A percentile compares a stretch with the other conserved stretches of the same genome.
Evolutionary conservation across 2,113 vertebrate species (phyloP).

Genomic region (Romanogobio albipinnatus): DNA sequence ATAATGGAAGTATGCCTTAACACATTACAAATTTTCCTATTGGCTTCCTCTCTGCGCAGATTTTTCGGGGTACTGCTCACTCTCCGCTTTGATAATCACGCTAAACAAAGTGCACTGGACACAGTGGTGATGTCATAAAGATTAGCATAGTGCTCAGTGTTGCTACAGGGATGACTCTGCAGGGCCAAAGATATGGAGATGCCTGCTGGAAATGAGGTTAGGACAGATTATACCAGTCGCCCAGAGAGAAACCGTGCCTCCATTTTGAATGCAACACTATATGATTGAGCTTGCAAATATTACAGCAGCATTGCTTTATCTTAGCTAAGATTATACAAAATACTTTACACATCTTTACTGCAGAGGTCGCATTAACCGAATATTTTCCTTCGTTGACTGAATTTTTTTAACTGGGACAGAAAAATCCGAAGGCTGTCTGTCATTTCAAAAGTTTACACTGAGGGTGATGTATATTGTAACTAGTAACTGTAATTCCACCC

Average conservation of each 20-base stretch:
- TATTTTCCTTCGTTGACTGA: no score
- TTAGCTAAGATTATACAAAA: background rate
- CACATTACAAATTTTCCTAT: slow-evolving; percentile 74
- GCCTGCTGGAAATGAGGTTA: slow-evolving; percentile 53
- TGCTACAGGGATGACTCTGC: slow-evolving; percentile 59
- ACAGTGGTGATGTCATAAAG: slow-evolving; percentile 75
- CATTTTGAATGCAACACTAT: background rate
- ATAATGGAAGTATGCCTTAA: slow-evolving; percentile 69
- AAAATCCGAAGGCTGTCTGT: no score
- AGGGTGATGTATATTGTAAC: no score
- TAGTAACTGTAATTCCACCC: no score
- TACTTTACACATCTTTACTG: background rate
- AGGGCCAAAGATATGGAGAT: slow-evolving; percentile 49
- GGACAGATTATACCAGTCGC: slow-evolving; percentile 22
- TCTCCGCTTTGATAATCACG: slow-evolving; percentile 74
- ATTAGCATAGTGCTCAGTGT: slow-evolving; percentile 69
- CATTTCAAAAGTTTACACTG: no score
- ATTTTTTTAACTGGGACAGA: no score
- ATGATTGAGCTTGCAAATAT: background rate
- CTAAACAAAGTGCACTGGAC: slow-evolving; percentile 73
- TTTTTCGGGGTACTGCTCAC: slow-evolving; percentile 61
- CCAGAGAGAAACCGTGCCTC: slow-evolving; percentile 12
- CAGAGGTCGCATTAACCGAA: no score
- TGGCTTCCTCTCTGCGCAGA: slow-evolving; percentile 66
- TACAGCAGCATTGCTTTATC: background rate